Evolutionary conservation across 1,140 invertebrate species (phyloP).

Genomic region (Neoseiulus cucumeris): DNA sequence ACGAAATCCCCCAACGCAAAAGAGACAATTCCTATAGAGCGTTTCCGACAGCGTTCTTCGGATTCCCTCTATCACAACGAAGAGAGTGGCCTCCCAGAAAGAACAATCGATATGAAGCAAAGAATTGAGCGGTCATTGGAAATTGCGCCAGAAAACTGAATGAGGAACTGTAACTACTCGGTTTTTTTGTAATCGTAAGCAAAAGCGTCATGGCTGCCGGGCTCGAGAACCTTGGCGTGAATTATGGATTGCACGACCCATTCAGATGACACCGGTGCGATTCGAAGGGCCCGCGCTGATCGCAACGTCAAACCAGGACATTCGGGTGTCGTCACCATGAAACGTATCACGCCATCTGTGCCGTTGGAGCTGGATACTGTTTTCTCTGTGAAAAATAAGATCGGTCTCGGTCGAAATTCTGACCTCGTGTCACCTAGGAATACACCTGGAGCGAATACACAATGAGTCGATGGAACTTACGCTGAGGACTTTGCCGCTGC

Average conservation of each 20-base stretch:
- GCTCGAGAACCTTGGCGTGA: not conserved
- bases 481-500: slow-evolving; percentile 1
- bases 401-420: too few relatives aligned
- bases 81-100: too few relatives aligned
- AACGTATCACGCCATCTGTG: not conserved
- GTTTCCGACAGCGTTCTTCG: too few relatives aligned
- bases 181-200: not conserved
- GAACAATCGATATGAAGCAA: too few relatives aligned
- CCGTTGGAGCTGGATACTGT: not conserved
- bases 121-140: too few relatives aligned
- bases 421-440: too few relatives aligned
- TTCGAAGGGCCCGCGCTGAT: not conserved
- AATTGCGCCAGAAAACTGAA: too few relatives aligned
- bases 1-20: too few relatives aligned
- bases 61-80: too few relatives aligned
- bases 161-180: not conserved
- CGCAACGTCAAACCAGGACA: not conserved
- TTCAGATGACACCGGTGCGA: not conserved
- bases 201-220: not conserved
- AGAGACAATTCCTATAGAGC: too few relatives aligned
- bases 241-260: slow-evolving; percentile 5
- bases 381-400: not conserved
- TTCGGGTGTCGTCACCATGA: not conserved
- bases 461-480: not conserved
- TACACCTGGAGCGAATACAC: too few relatives aligned